Evolutionary conservation across 1,140 invertebrate genomes (phyloP).

Genomic region (Metaphire vulgaris): DNA sequence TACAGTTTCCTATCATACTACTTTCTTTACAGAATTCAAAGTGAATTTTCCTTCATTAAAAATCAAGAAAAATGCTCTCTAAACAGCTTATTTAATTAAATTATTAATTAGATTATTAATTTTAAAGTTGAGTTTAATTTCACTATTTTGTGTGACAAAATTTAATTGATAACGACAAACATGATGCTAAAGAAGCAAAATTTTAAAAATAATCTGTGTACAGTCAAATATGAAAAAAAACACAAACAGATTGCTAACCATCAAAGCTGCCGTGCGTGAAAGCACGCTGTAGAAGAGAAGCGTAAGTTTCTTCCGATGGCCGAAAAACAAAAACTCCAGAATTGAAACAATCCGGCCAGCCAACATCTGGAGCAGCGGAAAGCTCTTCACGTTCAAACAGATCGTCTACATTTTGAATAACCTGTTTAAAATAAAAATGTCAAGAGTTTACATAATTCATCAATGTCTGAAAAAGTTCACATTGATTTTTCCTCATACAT

Average conservation of each 20-base stretch:
- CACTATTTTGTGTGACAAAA: not conserved
- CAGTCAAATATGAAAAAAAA: too few species aligned
- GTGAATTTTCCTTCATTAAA: too few species aligned
- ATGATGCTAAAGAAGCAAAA: too few species aligned
- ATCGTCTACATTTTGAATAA: conserved; percentile 51
- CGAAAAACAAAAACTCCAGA: conserved; percentile 53
- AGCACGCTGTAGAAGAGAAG: conserved; percentile 46
- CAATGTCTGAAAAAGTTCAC: too few species aligned
- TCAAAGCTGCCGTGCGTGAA: conserved; percentile 51
- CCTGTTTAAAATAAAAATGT: conserved; percentile 11
- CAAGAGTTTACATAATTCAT: too few species aligned
- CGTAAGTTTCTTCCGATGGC: conserved; percentile 51
- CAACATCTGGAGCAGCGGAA: conserved; percentile 53
- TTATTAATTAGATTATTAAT: not conserved
- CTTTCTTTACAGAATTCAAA: too few species aligned
- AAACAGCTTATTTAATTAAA: not conserved
- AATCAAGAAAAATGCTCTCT: too few species aligned
- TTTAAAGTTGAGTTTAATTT: not conserved
- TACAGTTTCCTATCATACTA: too few species aligned
- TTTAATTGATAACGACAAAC: not conserved
- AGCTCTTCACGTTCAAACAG: conserved; percentile 54
- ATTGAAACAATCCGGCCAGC: conserved; percentile 56
- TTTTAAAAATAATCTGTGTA: too few species aligned
- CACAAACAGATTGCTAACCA: conserved; percentile 33
- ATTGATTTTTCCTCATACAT: too few species aligned